Evolutionary conservation across 1,140 invertebrate genomes (phyloP).

Genomic region (Drosophila oshimai): DNA sequence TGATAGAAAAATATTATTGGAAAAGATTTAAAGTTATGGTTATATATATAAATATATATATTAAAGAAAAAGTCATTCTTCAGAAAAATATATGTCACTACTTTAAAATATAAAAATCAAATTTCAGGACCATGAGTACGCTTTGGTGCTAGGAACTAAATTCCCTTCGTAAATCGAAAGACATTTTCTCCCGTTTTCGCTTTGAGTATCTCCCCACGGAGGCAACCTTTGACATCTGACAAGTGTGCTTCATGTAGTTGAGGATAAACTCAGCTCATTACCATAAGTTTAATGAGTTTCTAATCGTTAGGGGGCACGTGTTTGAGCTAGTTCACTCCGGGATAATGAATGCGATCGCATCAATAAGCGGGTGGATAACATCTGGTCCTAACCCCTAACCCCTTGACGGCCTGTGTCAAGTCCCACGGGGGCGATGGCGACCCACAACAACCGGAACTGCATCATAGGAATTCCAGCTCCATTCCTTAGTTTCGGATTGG

Average conservation of each 20-base stretch:
- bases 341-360: slow-evolving; percentile 67
- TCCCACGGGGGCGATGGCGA: slow-evolving; percentile 40
- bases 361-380: slow-evolving; percentile 50
- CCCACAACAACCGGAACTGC: slow-evolving; percentile 34
- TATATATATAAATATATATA: too few relatives aligned
- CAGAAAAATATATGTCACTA: too few relatives aligned
- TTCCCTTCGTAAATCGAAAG: not conserved
- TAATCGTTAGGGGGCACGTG: slow-evolving; percentile 75
- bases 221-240: slow-evolving; percentile 51
- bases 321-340: slow-evolving; percentile 22
- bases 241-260: slow-evolving; percentile 33
- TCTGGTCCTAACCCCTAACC: slow-evolving; percentile 54
- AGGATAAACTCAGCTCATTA: slow-evolving; percentile 60
- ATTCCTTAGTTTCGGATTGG: not conserved
- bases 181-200: not conserved
- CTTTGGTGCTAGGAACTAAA: not conserved
- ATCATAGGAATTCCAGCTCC: slow-evolving; percentile 21
- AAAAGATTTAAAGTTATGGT: too few relatives aligned
- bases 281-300: slow-evolving; percentile 81
- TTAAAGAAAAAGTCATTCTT: too few relatives aligned
- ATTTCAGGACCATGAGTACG: not conserved
- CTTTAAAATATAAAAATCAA: too few relatives aligned
- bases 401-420: slow-evolving; percentile 46
- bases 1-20: too few relatives aligned
- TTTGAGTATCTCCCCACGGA: slow-evolving; percentile 25